phyloP scores from a whole-genome alignment of 2,888 invertebrate genomes.

The Rotaria macrura region DNA sequence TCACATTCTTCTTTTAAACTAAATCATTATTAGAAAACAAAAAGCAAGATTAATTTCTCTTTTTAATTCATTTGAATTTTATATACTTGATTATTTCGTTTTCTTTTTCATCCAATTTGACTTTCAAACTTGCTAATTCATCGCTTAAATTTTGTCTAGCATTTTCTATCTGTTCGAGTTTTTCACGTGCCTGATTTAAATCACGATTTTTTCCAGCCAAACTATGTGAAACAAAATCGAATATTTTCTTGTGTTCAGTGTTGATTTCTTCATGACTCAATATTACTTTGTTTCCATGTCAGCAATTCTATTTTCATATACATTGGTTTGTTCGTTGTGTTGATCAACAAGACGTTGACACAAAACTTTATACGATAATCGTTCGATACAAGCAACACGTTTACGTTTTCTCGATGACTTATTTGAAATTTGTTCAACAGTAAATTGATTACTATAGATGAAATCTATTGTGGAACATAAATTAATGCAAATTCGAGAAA shows the following conservation, averaged over 20 bases:
- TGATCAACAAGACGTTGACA: not conserved
- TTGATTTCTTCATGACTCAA: not conserved
- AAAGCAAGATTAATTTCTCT: not conserved
- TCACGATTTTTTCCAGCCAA: slow-evolving; percentile 26
- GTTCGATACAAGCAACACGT: not conserved
- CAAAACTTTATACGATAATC: not conserved
- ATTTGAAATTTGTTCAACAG: not conserved
- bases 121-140: not conserved
- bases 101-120: slow-evolving; percentile 12
- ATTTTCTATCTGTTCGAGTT: not conserved
- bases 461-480: not conserved
- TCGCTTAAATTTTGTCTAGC: not conserved
- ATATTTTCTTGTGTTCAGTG: not conserved
- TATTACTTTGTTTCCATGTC: slow-evolving; percentile 22
- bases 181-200: slow-evolving; percentile 19
- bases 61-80: not conserved
- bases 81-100: slow-evolving; percentile 4
- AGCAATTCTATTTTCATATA: not conserved
- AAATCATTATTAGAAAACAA: not conserved
- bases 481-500: not conserved
- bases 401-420: not conserved
- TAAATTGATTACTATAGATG: not conserved
- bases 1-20: not conserved
- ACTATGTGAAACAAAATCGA: not conserved
- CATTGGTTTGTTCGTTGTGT: not conserved